Evolutionary conservation across 2,113 vertebrate genomes (phyloP).

Genomic region (Callipepla squamata): DNA sequence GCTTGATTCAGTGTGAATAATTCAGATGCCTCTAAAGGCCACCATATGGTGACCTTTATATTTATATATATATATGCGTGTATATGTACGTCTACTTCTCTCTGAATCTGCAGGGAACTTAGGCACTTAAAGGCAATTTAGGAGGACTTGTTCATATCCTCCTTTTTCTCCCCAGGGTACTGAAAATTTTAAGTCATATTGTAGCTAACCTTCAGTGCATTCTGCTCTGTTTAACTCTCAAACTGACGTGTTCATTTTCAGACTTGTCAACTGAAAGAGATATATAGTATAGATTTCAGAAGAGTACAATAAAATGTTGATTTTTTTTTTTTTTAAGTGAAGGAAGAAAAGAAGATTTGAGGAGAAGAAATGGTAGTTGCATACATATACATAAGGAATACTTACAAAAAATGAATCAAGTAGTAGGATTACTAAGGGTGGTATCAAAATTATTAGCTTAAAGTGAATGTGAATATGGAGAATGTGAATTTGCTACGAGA

Average conservation of each 20-base stretch:
- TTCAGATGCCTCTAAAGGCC: slow-evolving; percentile 20
- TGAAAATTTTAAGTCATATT: not conserved
- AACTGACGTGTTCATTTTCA: not conserved
- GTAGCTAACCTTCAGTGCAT: not conserved
- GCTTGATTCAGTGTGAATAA: slow-evolving; percentile 11
- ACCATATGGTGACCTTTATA: not conserved
- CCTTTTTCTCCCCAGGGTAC: not conserved
- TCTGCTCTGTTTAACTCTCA: slow-evolving; percentile 1
- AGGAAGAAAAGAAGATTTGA: not conserved
- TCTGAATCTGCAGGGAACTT: not conserved
- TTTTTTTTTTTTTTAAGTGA: not conserved
- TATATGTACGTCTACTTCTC: not conserved
- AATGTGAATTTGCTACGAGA: not conserved
- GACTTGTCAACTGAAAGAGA: not conserved
- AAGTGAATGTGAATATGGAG: not conserved
- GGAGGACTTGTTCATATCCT: not conserved
- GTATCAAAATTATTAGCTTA: not conserved
- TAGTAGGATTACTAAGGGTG: not conserved
- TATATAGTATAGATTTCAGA: not conserved
- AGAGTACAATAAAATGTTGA: not conserved
- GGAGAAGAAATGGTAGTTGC: not conserved
- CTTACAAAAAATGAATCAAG: not conserved
- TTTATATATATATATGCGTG: not conserved
- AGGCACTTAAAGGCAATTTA: slow-evolving; percentile 2
- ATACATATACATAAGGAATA: not conserved